Conservation (phyloP, 1,140 invertebrate genomes). For the Drosophila virilis region DNA sequence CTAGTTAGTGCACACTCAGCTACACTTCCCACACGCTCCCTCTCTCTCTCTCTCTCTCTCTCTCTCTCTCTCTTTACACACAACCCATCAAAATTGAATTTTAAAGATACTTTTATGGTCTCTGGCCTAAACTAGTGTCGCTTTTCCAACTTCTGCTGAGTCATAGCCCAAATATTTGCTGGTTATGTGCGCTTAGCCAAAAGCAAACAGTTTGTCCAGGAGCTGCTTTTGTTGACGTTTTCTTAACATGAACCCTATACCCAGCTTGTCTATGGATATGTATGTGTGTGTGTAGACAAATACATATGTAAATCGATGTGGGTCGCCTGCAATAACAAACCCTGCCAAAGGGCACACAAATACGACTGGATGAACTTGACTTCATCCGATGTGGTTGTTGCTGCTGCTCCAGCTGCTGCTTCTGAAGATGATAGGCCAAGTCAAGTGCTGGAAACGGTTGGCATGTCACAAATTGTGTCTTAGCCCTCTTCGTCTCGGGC, state of each 20-base stretch:
- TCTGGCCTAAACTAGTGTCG: slow-evolving; percentile 19
- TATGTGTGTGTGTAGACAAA: slow-evolving; percentile 58
- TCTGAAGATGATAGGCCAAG: slow-evolving; percentile 21
- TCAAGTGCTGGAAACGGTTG: slow-evolving; percentile 61
- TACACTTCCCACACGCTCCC: not conserved
- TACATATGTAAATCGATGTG: slow-evolving; percentile 73
- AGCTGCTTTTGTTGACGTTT: slow-evolving; percentile 28
- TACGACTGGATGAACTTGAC: slow-evolving; percentile 37
- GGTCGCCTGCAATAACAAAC: slow-evolving; percentile 62
- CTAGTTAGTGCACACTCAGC: slow-evolving; percentile 24
- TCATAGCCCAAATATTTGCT: slow-evolving; percentile 77
- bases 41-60: no score
- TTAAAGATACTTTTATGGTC: slow-evolving; percentile 56
- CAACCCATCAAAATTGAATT: slow-evolving; percentile 72
- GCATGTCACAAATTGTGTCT: slow-evolving; percentile 59
- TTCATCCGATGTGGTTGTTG: slow-evolving; percentile 11
- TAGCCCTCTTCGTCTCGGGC: slow-evolving; percentile 19
- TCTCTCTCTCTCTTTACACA: not conserved
- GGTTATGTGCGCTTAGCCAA: slow-evolving; percentile 71
- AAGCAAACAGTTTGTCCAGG: slow-evolving; percentile 62
- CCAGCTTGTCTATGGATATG: slow-evolving; percentile 3
- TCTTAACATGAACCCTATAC: not conserved
- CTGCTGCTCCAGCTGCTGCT: slow-evolving; percentile 2
- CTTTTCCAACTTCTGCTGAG: slow-evolving; percentile 29
- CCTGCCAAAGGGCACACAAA: slow-evolving; percentile 31